Percentiles rank a stretch among this genome's conserved stretches.
phyloP scores from a whole-genome alignment of 2,113 vertebrate genomes.

The Hippocampus barbouri region DNA sequence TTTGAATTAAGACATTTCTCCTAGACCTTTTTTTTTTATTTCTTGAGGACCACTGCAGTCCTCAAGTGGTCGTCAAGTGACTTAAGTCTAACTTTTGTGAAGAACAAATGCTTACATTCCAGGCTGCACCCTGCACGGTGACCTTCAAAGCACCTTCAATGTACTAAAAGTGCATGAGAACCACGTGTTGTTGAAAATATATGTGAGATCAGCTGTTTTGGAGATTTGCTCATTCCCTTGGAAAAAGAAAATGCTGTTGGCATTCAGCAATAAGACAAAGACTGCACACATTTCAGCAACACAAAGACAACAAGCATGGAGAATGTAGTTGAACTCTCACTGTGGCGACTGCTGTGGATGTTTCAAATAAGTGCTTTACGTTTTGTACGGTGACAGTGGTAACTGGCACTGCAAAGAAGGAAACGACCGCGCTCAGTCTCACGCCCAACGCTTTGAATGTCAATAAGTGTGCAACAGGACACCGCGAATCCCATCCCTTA shows the following conservation, averaged over 20 bases:
- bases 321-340: slow-evolving; percentile 63
- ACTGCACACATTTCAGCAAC: slow-evolving; percentile 56
- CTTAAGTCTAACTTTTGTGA: slow-evolving; percentile 37
- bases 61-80: slow-evolving; percentile 31
- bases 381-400: slow-evolving; percentile 45
- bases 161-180: slow-evolving; percentile 33
- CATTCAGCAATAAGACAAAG: slow-evolving; percentile 39
- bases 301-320: slow-evolving; percentile 50
- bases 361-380: slow-evolving; percentile 73
- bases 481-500: slow-evolving; percentile 17
- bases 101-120: slow-evolving; percentile 23
- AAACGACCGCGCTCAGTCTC: slow-evolving; percentile 30
- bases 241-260: slow-evolving; percentile 34
- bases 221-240: slow-evolving; percentile 24
- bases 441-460: slow-evolving; percentile 29
- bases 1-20: slow-evolving; percentile 65
- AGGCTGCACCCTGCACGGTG: slow-evolving; percentile 29
- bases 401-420: slow-evolving; percentile 64
- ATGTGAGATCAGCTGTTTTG: slow-evolving; percentile 28
- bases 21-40: slow-evolving; percentile 42
- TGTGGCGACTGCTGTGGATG: slow-evolving; percentile 64
- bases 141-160: slow-evolving; percentile 47
- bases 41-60: slow-evolving; percentile 44
- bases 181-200: slow-evolving; percentile 19
- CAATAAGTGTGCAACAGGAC: slow-evolving; percentile 40